Base-by-base conservation (phyloP, 2,888 invertebrate species). In the Troides helena region DNA sequence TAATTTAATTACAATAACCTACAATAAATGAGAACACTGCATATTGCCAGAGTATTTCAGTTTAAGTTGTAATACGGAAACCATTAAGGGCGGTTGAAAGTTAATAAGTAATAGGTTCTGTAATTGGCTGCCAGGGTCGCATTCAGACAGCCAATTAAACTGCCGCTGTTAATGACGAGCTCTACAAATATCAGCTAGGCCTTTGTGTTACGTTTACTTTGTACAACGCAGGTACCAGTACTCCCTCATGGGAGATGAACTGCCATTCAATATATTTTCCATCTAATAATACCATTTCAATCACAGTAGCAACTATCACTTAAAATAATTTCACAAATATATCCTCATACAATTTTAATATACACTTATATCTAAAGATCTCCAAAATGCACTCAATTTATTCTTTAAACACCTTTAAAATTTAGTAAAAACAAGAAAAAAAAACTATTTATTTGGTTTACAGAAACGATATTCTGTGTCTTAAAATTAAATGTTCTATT, bases 81-180 rank as follows among this genome's bases (percentile, higher is more conserved):
- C 85, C 84, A 87, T 88, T 86, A 86, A 81, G 82, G 85, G 82
- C 81, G 82, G 83, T 85, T 85, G 81, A 85, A 83, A 86, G 84
- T 88, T 86, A 87, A 87, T 88, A 87, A 88, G 87, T 83, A 81
- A 83, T 81, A 79, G 79, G 78, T 76, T 78, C 81, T 76, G 82
- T 86, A 88, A 88, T 87, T 86, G 84, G 79, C 79, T 80, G 77
- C 77, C 85, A 82, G 84, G 76, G 79, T 68, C 79, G 83, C 59
- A 83, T 75, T 82, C 70, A 74, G 72, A 70, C 63, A 46, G 58
- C 46, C 63, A 71, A 72, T 71, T 73, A 72, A 73, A 67, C 63
- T 71, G 68, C 63, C 70, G 59, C 60, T 63, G 71, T 67, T 69
- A 71, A 67, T 72, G 72, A 71, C 69, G 67, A 69, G 69, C 62